Evolutionary conservation across 2,797 vertebrate species (phyloP).

Genomic region (Phalloptychus januarius): DNA sequence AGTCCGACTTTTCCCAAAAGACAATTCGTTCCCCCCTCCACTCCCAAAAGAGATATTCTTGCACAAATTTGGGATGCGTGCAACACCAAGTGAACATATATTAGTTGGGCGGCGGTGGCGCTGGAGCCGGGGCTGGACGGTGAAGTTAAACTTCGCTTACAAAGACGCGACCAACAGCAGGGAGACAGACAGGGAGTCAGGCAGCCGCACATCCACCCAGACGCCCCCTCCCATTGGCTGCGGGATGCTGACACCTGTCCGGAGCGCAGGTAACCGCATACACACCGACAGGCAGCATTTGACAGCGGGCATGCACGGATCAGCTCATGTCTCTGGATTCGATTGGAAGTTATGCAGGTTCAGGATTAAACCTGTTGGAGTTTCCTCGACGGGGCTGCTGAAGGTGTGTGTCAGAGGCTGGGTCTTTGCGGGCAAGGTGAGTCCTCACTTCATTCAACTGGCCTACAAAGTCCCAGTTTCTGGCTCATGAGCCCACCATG

Average conservation of each 20-base stretch:
- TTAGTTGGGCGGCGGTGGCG: constrained; percentile 57
- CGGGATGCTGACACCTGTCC: constrained; percentile 71
- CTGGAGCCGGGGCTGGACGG: constrained; percentile 49
- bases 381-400: constrained; percentile 10
- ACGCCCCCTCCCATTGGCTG: constrained; percentile 28
- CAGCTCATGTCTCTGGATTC: not conserved
- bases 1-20: constrained; percentile 63
- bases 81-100: constrained; percentile 66
- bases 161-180: constrained; percentile 50
- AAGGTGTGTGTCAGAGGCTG: constrained; percentile 85
- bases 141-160: constrained; percentile 75
- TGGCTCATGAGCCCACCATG: constrained; percentile 82
- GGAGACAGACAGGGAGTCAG: constrained; percentile 46
- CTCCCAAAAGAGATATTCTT: constrained; percentile 71
- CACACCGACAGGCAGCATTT: constrained; percentile 12
- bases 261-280: constrained; percentile 50
- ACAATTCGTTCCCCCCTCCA: constrained; percentile 55
- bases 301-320: constrained; percentile 54
- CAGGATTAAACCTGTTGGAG: constrained; percentile 13
- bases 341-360: not conserved
- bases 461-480: constrained; percentile 99
- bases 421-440: constrained; percentile 99
- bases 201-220: not conserved
- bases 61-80: constrained; percentile 71
- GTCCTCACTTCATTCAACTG: constrained; percentile 91